Base-by-base conservation (phyloP, 1,140 invertebrate species). In the Melitaea cinxia region DNA sequence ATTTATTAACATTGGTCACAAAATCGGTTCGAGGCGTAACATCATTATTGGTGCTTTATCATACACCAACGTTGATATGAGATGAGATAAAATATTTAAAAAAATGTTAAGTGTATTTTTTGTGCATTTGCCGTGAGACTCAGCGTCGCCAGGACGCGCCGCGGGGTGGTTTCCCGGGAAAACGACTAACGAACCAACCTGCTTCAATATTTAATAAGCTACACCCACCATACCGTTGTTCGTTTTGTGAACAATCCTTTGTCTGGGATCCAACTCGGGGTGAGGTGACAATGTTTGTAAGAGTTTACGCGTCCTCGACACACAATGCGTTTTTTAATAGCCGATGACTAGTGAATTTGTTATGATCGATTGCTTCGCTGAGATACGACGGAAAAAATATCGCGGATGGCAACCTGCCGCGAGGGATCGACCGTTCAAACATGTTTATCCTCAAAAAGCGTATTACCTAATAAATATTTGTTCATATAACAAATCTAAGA, bases 311-410 rank as follows among this genome's bases (percentile, higher is more conserved):
- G 76, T 82, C 75, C 73, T 80, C 73, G 72, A 82, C 61, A 81
- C 73, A 90, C 85, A 88, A 89, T 89, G 76, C 60, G 73, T 87
- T 89, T 89, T 90, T 90, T 87, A 80, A 86, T 72, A 85, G 72
- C 72, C 85, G 88, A 90, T 90, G 88, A 90, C 88, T 90, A 85
- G 88, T 90, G 88, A 90, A 90, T 88, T 89, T 88, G 80, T 85
- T 80, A 70, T 88, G 88, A 90, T 90, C 74, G 86, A 90, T 90
- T 70, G 78, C 74, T 77, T 78, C 52, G 45, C 55, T 68, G 75
- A 73, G 73, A 56, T 71, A 80, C 42, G 54, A 52, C 28, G 45
- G 70, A 80, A 77, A 81, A 75, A 74, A 70, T 70, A 71, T 71
- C 71, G 78, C 65, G 73, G 77, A 84, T 78, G 62, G 68, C 68